Evolutionary conservation across 2,113 vertebrate species (phyloP).

Genomic region (Geothlypis trichas): DNA sequence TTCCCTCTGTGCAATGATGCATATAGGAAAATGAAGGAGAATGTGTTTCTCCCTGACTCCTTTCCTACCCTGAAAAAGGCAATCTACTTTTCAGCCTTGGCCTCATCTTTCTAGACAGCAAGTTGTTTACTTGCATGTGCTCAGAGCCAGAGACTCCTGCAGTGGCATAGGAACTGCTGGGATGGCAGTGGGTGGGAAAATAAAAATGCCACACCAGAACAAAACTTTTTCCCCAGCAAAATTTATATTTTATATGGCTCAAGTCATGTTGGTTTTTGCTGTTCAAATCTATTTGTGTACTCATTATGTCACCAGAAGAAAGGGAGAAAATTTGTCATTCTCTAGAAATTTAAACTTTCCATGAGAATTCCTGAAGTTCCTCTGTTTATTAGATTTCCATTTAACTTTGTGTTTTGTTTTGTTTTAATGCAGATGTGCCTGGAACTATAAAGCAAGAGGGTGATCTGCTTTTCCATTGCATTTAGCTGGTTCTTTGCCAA

Average conservation of each 20-base stretch:
- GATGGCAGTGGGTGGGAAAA: neutral
- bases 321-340: neutral
- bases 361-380: conserved; percentile 4
- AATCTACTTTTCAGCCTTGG: neutral
- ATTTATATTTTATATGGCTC: neutral
- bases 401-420: neutral
- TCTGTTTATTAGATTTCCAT: neutral
- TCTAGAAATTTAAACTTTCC: neutral
- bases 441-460: neutral
- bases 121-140: neutral
- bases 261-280: neutral
- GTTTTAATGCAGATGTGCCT: neutral
- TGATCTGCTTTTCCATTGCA: neutral
- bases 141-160: neutral
- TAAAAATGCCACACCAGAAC: neutral
- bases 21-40: neutral
- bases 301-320: neutral
- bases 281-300: neutral
- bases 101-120: neutral
- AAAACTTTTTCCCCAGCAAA: neutral
- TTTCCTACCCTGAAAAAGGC: neutral
- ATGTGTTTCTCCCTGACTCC: neutral
- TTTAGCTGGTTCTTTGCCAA: neutral
- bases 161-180: neutral
- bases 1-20: neutral